A percentile compares a stretch with the other conserved stretches of the same genome.
phyloP scores from a whole-genome alignment of 2,797 vertebrate genomes.

The Chelon auratus region DNA sequence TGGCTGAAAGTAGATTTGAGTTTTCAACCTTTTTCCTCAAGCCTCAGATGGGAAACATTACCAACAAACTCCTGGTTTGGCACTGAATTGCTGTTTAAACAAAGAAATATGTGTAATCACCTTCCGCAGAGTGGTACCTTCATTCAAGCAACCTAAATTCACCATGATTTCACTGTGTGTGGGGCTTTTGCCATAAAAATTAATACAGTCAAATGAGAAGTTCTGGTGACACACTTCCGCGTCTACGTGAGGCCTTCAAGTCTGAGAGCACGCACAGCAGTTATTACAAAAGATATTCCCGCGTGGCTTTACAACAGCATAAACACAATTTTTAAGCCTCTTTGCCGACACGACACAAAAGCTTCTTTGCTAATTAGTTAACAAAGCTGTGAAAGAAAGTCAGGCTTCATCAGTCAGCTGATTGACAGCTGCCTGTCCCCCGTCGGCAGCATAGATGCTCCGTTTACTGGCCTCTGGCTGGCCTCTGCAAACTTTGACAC shows the following conservation, averaged over 20 bases:
- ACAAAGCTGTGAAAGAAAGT: constrained; percentile 87
- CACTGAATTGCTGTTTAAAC: constrained; percentile 37
- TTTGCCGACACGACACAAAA: constrained; percentile 29
- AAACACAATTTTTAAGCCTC: constrained; percentile 40
- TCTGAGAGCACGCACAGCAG: background rate
- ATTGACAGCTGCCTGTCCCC: constrained; percentile 96
- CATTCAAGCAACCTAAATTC: constrained; percentile 27
- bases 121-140: constrained; percentile 28
- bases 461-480: constrained; percentile 88
- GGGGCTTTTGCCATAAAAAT: background rate
- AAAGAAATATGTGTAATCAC: constrained; percentile 53
- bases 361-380: constrained; percentile 91
- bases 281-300: constrained; percentile 15
- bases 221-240: background rate
- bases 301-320: constrained; percentile 8
- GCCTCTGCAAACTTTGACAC: constrained; percentile 71
- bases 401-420: constrained; percentile 90
- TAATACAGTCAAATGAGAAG: background rate
- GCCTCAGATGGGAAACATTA: constrained; percentile 52
- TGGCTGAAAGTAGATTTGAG: constrained; percentile 1
- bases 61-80: constrained; percentile 51
- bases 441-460: constrained; percentile 88
- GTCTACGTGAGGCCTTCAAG: background rate
- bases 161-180: constrained; percentile 7
- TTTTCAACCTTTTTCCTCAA: constrained; percentile 37